phyloP scores from a whole-genome alignment of 2,113 vertebrate species.

The Rhabdomys dilectus region DNA sequence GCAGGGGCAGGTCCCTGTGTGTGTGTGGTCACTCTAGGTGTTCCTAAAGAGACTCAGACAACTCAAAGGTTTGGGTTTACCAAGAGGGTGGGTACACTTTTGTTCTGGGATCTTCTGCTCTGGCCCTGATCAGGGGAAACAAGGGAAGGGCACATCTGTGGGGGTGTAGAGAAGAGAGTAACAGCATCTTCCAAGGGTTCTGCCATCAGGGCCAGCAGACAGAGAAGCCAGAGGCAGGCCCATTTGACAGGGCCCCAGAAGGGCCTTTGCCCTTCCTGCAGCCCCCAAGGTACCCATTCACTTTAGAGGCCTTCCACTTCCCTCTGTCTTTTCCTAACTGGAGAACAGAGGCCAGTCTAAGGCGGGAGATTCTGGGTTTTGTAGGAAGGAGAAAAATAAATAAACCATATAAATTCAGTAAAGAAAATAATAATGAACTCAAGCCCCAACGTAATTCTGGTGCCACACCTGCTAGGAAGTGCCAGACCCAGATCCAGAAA shows the following conservation, averaged over 20 bases:
- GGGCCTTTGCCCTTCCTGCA: background rate
- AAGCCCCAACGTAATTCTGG: background rate
- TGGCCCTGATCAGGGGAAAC: background rate
- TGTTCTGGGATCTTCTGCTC: slow-evolving; percentile 19
- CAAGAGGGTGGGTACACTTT: background rate
- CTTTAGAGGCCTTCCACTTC: background rate
- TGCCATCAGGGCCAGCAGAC: background rate
- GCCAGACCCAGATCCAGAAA: background rate
- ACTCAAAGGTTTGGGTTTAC: background rate
- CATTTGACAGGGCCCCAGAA: background rate
- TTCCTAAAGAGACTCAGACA: background rate
- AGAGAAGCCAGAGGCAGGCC: slow-evolving; percentile 13
- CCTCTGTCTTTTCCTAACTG: background rate
- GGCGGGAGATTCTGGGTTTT: slow-evolving; percentile 7
- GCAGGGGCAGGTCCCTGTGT: background rate
- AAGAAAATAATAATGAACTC: background rate
- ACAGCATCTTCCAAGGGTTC: slow-evolving; percentile 34
- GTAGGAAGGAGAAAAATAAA: slow-evolving; percentile 75
- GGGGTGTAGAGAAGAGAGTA: background rate
- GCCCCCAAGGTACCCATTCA: background rate
- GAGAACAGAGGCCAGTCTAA: slow-evolving; percentile 53
- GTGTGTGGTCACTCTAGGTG: background rate
- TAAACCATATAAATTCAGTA: slow-evolving; percentile 55
- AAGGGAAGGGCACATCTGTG: background rate
- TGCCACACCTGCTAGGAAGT: background rate